These are phyloP conservation scores for Naja naja DNA, from an alignment of 2,113 vertebrate genomes.

Conservation along the genomic window DNA sequence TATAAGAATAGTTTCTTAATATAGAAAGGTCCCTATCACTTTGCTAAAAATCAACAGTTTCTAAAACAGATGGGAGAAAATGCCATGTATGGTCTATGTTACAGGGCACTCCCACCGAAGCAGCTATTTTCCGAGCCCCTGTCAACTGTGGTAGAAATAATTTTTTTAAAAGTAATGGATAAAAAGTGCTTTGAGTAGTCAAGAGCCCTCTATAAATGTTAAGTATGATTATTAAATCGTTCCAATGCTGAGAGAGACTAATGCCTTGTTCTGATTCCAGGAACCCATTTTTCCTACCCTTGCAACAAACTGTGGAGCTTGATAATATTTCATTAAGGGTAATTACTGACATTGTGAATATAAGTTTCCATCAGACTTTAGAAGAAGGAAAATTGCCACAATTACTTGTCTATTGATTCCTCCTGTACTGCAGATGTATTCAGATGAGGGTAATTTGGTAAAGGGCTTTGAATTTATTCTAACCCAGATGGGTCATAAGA, in stretches of 20 bases:
- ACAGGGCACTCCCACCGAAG: not conserved
- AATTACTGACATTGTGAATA: constrained; percentile 48
- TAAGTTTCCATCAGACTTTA: constrained; percentile 39
- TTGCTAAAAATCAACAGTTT: not conserved
- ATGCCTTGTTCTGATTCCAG: not conserved
- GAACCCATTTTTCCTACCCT: not conserved
- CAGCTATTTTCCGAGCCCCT: not conserved
- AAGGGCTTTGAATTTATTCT: not conserved
- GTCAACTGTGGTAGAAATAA: not conserved
- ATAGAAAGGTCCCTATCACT: not conserved
- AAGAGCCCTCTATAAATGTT: not conserved
- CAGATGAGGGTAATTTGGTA: constrained; percentile 27
- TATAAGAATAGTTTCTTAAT: not conserved
- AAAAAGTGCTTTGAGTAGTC: not conserved
- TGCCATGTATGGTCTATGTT: not conserved
- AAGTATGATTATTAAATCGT: constrained; percentile 5
- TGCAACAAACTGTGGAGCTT: not conserved
- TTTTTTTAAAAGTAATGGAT: not conserved
- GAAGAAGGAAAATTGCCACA: constrained; percentile 46
- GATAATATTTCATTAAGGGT: constrained; percentile 23
- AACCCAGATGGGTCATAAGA: constrained; percentile 2
- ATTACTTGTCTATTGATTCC: constrained; percentile 40
- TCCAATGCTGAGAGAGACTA: not conserved
- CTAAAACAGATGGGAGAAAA: not conserved
- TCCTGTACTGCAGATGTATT: constrained; percentile 27